Conservation (phyloP, 2,113 vertebrate species). For the Tyto alba region DNA sequence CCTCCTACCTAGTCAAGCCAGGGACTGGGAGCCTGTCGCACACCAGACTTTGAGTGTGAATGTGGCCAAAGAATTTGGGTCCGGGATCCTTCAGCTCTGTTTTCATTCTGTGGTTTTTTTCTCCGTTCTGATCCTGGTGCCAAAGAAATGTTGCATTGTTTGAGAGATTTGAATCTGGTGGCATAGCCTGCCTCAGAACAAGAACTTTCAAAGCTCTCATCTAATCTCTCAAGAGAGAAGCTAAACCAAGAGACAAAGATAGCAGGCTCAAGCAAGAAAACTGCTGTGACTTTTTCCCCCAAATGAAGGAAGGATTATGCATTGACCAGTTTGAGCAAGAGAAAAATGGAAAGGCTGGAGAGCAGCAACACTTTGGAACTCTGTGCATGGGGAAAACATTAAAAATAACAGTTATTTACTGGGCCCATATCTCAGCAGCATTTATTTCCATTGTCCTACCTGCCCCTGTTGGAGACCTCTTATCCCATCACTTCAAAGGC, state of each 20-base stretch:
- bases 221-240: background rate
- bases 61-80: background rate
- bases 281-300: background rate
- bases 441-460: background rate
- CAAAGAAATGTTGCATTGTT: slow-evolving; percentile 10
- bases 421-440: background rate
- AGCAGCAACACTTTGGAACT: background rate
- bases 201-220: background rate
- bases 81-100: background rate
- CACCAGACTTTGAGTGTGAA: background rate
- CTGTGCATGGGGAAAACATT: background rate
- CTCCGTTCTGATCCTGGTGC: background rate
- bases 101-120: slow-evolving; percentile 24
- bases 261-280: background rate
- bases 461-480: background rate
- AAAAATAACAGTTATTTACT: background rate
- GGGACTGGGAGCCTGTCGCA: background rate
- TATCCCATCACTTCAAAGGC: background rate
- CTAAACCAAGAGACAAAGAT: background rate
- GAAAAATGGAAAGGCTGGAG: background rate
- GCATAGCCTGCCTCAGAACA: background rate
- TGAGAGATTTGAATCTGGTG: background rate
- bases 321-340: background rate
- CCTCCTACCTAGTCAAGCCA: background rate
- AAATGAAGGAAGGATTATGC: background rate